Base-by-base conservation (phyloP, 2,113 vertebrate genomes). In the Tautogolabrus adspersus region DNA sequence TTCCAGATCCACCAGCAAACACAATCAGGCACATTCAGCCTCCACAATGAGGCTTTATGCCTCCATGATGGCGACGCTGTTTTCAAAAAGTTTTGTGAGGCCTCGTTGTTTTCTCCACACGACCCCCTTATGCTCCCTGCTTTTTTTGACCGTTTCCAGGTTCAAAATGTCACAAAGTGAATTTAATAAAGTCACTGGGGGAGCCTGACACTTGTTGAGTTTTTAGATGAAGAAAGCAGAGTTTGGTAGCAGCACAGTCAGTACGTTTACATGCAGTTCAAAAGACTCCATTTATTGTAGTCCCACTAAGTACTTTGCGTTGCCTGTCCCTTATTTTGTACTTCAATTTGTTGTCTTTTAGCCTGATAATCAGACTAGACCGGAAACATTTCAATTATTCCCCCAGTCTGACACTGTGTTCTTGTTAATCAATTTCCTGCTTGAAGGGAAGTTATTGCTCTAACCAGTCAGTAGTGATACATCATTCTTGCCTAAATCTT, bases 1-100 rank as follows among this genome's bases (percentile, higher is more conserved):
- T 83, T 82, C 83, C 87, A 86, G 77, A 84, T 74, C 55, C 85
- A 78, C 5, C 85, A 54, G 77, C 77, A 64, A 85, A 90, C 89
- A 93, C 93, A 94, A 93, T 93, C 85, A 34, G 49, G 58, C 85
- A 89, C 91, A 93, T 93, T 94, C 88, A 93, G 82, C 42, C 60
- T 62, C 67, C 76, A 95, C 93, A 95, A 93, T 90, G 90, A 88
- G 38, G 82, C 92, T 79, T 92, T 95, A 92, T 95, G 87, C 84
- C 66, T 75, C 76, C 87, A 84, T 74, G 70, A 87, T 89, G 79
- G 81, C 68, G 12, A 86, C 37, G 47, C 72, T 67, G 81, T 88
- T 87, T 78, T 85, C 21, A 1, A 72, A 66, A 84, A 77, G 81
- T 89, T 84, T 74, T 92, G 87, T 91, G 83, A 92, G 88, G 83